Evolutionary conservation across 2,888 invertebrate species (phyloP).

Genomic region (Ectemnius continuus): DNA sequence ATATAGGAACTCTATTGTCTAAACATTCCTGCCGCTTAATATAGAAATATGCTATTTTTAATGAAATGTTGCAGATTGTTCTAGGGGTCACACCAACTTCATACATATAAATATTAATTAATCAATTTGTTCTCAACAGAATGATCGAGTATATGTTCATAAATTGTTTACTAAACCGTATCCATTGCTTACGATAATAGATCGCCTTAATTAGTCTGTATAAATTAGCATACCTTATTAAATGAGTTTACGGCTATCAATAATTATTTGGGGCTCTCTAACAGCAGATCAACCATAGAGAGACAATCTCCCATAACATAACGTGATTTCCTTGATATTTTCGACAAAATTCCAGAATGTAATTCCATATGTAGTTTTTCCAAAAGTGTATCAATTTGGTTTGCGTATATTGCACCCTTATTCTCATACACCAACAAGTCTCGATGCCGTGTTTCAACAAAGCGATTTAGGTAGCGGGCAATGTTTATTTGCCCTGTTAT

Average conservation of each 20-base stretch:
- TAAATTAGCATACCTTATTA: conserved; percentile 18
- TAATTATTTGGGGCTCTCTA: conserved; percentile 39
- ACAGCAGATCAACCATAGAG: conserved; percentile 70
- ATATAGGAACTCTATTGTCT: no score
- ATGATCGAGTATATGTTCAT: no score
- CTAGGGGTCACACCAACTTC: no score
- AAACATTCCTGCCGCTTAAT: no score
- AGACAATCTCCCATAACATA: conserved; percentile 66
- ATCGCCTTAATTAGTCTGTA: conserved; percentile 5
- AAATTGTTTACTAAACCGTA: no score
- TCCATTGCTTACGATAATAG: no score
- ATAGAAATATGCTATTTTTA: no score
- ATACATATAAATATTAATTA: no score
- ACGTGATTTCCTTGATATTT: conserved; percentile 44
- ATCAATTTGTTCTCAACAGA: no score
- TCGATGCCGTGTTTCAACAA: conserved; percentile 65
- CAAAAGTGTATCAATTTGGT: conserved; percentile 68
- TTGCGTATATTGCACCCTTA: conserved; percentile 65
- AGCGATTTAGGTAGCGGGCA: conserved; percentile 73
- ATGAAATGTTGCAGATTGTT: no score
- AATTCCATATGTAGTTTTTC: conserved; percentile 64
- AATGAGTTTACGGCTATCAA: conserved; percentile 12
- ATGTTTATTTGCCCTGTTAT: conserved; percentile 74
- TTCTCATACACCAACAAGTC: conserved; percentile 70
- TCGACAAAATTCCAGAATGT: conserved; percentile 43